Conservation (phyloP, 2,888 invertebrate species). For the Mesodorylaimus sp. region DNA sequence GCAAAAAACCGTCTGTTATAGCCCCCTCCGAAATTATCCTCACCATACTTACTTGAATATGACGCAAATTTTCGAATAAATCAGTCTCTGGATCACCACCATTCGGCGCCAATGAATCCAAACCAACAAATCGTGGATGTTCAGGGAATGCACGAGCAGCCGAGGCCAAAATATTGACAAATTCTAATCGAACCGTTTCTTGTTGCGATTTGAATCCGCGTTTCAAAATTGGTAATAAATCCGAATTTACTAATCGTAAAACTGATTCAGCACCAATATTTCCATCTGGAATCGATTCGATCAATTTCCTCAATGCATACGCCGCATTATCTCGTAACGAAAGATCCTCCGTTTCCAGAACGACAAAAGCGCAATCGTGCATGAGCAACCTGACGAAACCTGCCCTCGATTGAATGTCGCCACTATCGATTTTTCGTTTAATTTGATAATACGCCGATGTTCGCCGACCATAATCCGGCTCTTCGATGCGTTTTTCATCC, state of each 20-base stretch:
- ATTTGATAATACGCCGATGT: neutral
- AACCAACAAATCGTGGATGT: slow-evolving; percentile 18
- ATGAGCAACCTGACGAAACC: no score
- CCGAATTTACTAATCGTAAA: slow-evolving; percentile 43
- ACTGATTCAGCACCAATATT: neutral
- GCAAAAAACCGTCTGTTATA: slow-evolving; percentile 36
- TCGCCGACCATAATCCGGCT: slow-evolving; percentile 68
- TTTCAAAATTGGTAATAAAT: slow-evolving; percentile 52
- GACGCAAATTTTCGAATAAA: slow-evolving; percentile 79
- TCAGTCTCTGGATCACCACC: slow-evolving; percentile 58
- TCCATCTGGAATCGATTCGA: neutral
- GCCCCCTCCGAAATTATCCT: neutral
- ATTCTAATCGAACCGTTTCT: slow-evolving; percentile 54
- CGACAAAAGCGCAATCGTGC: no score
- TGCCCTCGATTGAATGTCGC: no score
- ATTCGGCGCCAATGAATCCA: slow-evolving; percentile 27
- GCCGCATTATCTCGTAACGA: slow-evolving; percentile 50
- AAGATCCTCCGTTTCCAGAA: slow-evolving; percentile 51
- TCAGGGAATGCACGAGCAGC: slow-evolving; percentile 23
- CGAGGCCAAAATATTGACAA: slow-evolving; percentile 54
- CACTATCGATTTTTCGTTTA: no score
- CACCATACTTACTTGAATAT: slow-evolving; percentile 37
- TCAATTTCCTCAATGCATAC: neutral
- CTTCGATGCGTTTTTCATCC: slow-evolving; percentile 71
- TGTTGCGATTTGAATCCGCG: slow-evolving; percentile 50